These are phyloP conservation scores for Carpatolechia fugitivella DNA, from an alignment of 2,888 invertebrate genomes.

Conservation along the genomic window DNA sequence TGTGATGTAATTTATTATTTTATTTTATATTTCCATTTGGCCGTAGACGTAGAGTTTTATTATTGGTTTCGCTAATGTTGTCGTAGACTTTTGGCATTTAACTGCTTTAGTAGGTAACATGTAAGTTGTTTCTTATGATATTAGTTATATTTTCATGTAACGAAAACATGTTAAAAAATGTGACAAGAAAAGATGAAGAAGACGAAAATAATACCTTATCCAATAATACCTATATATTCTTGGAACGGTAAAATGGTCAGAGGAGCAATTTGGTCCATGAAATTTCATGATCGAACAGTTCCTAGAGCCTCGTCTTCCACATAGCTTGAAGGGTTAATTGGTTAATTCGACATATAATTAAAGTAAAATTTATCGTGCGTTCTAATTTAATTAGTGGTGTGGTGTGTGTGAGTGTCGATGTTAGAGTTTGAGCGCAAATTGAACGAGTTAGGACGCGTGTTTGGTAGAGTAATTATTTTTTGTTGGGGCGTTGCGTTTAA, in stretches of 20 bases:
- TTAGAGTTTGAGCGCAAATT: slow-evolving; percentile 44
- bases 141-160: no score
- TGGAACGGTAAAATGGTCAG: not conserved
- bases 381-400: slow-evolving; percentile 38
- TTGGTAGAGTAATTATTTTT: slow-evolving; percentile 75
- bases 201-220: no score
- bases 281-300: slow-evolving; percentile 1
- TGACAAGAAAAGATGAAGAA: no score
- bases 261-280: no score
- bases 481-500: slow-evolving; percentile 63
- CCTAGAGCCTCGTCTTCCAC: not conserved
- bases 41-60: no score
- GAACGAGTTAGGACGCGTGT: slow-evolving; percentile 51
- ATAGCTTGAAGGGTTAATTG: slow-evolving; percentile 8
- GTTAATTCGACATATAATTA: slow-evolving; percentile 13
- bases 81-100: no score
- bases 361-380: slow-evolving; percentile 37
- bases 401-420: slow-evolving; percentile 16
- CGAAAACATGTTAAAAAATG: no score
- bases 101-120: no score
- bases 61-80: no score
- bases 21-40: no score
- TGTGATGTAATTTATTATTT: no score
- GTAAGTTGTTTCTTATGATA: no score
- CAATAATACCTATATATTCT: not conserved